These are phyloP conservation scores for Pantherophis guttatus DNA, from an alignment of 2,113 vertebrate species.

Conservation along the genomic window DNA sequence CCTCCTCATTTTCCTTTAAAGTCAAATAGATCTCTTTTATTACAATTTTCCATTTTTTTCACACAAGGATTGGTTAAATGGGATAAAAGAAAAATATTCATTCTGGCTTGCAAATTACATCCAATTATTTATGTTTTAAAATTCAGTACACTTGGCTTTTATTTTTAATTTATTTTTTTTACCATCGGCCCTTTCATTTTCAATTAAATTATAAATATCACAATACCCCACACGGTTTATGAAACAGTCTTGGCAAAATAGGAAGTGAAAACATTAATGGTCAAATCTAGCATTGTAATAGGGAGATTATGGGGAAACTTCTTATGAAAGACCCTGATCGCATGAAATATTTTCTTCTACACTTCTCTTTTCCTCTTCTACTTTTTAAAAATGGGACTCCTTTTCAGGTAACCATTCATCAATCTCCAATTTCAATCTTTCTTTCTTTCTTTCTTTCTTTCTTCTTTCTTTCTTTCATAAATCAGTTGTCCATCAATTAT, in stretches of 20 bases:
- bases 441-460: no score
- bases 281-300: slow-evolving; percentile 17
- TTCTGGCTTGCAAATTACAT: background rate
- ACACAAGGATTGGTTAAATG: slow-evolving; percentile 22
- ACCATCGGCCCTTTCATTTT: slow-evolving; percentile 8
- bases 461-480: background rate
- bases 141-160: slow-evolving; percentile 28
- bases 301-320: background rate
- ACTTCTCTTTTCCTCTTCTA: slow-evolving; percentile 30
- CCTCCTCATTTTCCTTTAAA: background rate
- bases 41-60: background rate
- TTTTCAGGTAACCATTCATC: background rate
- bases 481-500: no score
- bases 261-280: slow-evolving; percentile 55
- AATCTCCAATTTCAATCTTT: background rate
- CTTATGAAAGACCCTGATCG: slow-evolving; percentile 48
- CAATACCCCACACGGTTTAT: slow-evolving; percentile 50
- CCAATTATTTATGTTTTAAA: background rate
- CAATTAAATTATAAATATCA: slow-evolving; percentile 53
- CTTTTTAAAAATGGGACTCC: background rate
- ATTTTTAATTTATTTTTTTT: slow-evolving; percentile 34
- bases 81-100: background rate
- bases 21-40: slow-evolving; percentile 18
- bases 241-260: slow-evolving; percentile 56
- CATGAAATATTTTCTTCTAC: slow-evolving; percentile 14